Base-by-base conservation (phyloP, 1,140 invertebrate species). In the Coelopa frigida region DNA sequence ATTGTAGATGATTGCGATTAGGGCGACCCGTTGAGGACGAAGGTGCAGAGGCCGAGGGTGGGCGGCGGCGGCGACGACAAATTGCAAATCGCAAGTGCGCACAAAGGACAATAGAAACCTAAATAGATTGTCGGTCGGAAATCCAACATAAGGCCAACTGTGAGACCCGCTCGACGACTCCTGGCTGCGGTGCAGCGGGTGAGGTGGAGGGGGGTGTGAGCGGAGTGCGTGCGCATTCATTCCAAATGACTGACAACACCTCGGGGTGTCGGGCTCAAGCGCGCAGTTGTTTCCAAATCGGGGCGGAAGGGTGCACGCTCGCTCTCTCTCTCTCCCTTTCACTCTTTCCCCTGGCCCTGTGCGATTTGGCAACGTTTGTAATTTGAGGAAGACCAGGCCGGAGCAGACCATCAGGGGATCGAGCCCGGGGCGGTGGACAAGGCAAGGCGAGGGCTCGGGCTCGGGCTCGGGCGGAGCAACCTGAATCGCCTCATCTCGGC, bases 221-320 rank as follows among this genome's bases (percentile, higher is more conserved):
- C 4, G 18, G 11, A 6, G 6, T 21, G 6, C 5, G 37, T n/a
- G n/a, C n/a, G n/a, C n/a, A n/a, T n/a, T n/a, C n/a, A 31, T 50
- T 50, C 48, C 48, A 29, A 50, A 39, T 58, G 61, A 61, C 59
- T 62, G 54, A 56, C 52, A 59, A 65, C 61, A 65, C 61, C 61
- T 65, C 53, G 54, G 61, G 61, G 61, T 65, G 61, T 65, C 59
- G 49, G 43, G 44, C 49, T 55, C 44, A 62, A 62, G 50, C 57
- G 60, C 54, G 50, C 52, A 61, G 47, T 58, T 52, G 56, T 48
- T 38, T 17, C 29, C 27, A 8, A 14, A 29, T 8, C 14, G 8
- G 27, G 14, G 27, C 27, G 8, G 27, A 29, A 29, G 8, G 8
- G 27, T 14, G 14, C 27, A 10, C 8, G 14, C 27, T 29, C 14